Base-by-base conservation (phyloP, 2,797 vertebrate genomes). In the Capromys pilorides region DNA sequence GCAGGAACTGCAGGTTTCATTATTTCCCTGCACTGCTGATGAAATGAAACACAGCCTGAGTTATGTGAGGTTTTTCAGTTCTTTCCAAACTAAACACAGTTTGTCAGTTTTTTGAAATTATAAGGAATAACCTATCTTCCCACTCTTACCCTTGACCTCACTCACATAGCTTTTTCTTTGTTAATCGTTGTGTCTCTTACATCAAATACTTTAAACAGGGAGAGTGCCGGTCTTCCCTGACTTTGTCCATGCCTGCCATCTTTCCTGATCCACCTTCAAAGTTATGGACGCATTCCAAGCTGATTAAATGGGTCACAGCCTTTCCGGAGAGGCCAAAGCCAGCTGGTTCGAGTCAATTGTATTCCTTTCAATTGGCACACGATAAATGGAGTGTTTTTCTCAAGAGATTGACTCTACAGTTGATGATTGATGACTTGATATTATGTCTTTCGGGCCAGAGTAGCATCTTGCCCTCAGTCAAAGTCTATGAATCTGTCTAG, bases 301-400 rank as follows among this genome's bases (percentile, higher is more conserved):
- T 98, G 97, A 98, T 98, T 98, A 98, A 98, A 97, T 96, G 97
- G 98, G 97, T 98, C 97, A 97, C 57, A 98, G 98, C 93, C 98
- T 97, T 97, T 97, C 91, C 91, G 69, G 97, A 97, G 96, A 96
- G 97, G 98, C 97, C 96, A 97, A 96, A 97, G 96, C 96, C 98
- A 98, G 98, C 97, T 98, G 97, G 96, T 98, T 98, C 96, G 91
- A 98, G 97, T 98, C 98, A 98, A 98, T 97, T 97, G 98, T 98
- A 97, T 98, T 97, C 96, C 97, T 98, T 98, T 97, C 97, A 98
- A 98, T 97, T 98, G 98, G 97, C 97, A 98, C 98, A 94, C 86
- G 5, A 98, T 98, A 98, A 98, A 97, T 97, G 93, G 96, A 97
- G 97, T 92, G 96, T 83, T 94, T 89, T 95, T 95, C 93, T 97